A percentile compares a stretch with the other conserved stretches of the same genome.
These are phyloP conservation scores for Hydractinia symbiolongicarpus DNA, from an alignment of 30 jellyfish, hydroid and myxozoan genomes.

Conservation along the genomic window DNA sequence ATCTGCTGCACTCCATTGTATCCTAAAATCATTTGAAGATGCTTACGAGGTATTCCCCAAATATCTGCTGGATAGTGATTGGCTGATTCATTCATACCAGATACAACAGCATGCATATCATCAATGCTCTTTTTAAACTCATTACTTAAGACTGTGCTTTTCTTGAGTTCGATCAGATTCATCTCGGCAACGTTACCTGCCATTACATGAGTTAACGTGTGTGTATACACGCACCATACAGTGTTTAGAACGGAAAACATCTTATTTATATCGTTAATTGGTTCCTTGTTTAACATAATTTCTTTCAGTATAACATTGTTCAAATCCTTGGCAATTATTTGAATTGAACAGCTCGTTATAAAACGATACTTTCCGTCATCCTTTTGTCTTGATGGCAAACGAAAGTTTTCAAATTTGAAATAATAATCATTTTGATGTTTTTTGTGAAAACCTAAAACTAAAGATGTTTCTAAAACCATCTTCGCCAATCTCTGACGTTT, in stretches of 20 bases:
- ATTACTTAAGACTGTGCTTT: background rate
- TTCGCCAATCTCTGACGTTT: constrained; percentile 15
- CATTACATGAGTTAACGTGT: constrained; percentile 15
- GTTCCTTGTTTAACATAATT: background rate
- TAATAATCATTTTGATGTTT: background rate
- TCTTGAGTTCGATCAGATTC: background rate
- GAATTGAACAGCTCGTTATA: background rate
- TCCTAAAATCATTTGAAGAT: constrained; percentile 14
- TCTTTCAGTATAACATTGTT: background rate
- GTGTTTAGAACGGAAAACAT: constrained; percentile 1
- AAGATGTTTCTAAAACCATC: constrained; percentile 17
- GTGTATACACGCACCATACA: constrained; percentile 15
- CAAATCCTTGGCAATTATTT: background rate
- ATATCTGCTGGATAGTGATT: constrained; percentile 28
- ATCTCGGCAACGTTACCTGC: constrained; percentile 26
- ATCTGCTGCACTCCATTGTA: constrained; percentile 15
- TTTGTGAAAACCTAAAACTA: background rate
- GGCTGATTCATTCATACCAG: constrained; percentile 33
- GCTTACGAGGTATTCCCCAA: constrained; percentile 26
- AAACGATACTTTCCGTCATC: background rate
- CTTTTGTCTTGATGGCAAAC: constrained; percentile 5
- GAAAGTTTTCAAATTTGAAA: constrained; percentile 3
- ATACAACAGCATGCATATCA: constrained; percentile 18
- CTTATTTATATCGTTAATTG: background rate
- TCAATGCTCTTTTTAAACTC: constrained; percentile 11